Conservation (phyloP, 1,140 invertebrate species). For the Eurosta solidaginis region DNA sequence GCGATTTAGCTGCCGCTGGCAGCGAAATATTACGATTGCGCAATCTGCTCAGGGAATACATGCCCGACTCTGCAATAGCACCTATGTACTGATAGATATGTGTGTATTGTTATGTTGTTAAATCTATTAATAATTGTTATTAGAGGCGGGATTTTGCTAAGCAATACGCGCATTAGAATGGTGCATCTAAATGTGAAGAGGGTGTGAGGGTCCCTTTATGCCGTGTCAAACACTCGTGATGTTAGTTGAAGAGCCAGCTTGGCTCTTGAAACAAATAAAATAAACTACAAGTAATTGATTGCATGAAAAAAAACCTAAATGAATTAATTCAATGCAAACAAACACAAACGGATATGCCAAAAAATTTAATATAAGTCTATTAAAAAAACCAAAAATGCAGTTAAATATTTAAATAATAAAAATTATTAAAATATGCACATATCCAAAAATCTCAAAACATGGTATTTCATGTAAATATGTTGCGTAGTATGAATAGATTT, state of each 20-base stretch:
- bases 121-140: slow-evolving; percentile 14
- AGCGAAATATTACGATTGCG: slow-evolving; percentile 84
- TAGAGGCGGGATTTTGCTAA: slow-evolving; percentile 29
- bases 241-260: slow-evolving; percentile 36
- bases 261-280: neutral
- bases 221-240: slow-evolving; percentile 56
- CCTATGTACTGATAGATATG: slow-evolving; percentile 41
- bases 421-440: neutral
- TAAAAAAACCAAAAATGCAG: neutral
- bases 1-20: slow-evolving; percentile 78
- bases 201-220: slow-evolving; percentile 50
- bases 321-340: slow-evolving; percentile 38
- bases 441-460: slow-evolving; percentile 1
- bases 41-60: slow-evolving; percentile 78
- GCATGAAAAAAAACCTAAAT: neutral
- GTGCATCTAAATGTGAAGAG: neutral
- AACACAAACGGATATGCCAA: slow-evolving; percentile 54
- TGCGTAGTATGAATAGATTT: neutral
- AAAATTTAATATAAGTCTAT: slow-evolving; percentile 41
- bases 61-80: slow-evolving; percentile 57
- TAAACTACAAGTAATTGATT: neutral
- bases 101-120: slow-evolving; percentile 4
- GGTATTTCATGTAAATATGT: neutral
- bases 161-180: slow-evolving; percentile 19
- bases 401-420: neutral